These are phyloP conservation scores for Euplagia quadripunctaria DNA, from an alignment of 2,888 invertebrate species.

Conservation along the genomic window DNA sequence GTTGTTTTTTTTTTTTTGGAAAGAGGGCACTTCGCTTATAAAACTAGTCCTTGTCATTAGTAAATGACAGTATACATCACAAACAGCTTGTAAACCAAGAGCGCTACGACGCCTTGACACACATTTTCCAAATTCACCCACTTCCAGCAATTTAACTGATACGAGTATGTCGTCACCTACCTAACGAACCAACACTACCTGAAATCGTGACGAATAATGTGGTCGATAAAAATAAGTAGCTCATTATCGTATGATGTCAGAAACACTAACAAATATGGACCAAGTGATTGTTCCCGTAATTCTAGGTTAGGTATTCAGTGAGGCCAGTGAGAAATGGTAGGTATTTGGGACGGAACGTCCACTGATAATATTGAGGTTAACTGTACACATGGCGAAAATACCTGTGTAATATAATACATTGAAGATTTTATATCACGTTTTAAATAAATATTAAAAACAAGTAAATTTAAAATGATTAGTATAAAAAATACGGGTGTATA, in stretches of 20 bases:
- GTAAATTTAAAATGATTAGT: no score
- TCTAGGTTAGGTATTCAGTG: not conserved
- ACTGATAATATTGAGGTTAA: not conserved
- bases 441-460: no score
- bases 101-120: constrained; percentile 19
- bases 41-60: not conserved
- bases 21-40: not conserved
- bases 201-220: constrained; percentile 30
- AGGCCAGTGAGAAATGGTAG: not conserved
- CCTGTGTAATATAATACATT: not conserved
- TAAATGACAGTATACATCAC: not conserved
- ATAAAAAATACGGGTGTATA: no score
- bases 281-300: constrained; percentile 4
- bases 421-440: not conserved
- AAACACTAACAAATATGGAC: constrained; percentile 10
- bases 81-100: not conserved
- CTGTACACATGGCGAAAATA: not conserved
- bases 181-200: constrained; percentile 32
- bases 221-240: constrained; percentile 29
- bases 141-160: constrained; percentile 28
- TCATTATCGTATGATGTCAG: constrained; percentile 34
- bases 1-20: no score
- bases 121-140: constrained; percentile 25
- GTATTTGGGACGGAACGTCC: not conserved
- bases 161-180: constrained; percentile 37